Evolutionary conservation across 2,888 invertebrate species (phyloP), one percentile per base, ranked within the genome.

Genomic region (Drosophila kuntzei): DNA sequence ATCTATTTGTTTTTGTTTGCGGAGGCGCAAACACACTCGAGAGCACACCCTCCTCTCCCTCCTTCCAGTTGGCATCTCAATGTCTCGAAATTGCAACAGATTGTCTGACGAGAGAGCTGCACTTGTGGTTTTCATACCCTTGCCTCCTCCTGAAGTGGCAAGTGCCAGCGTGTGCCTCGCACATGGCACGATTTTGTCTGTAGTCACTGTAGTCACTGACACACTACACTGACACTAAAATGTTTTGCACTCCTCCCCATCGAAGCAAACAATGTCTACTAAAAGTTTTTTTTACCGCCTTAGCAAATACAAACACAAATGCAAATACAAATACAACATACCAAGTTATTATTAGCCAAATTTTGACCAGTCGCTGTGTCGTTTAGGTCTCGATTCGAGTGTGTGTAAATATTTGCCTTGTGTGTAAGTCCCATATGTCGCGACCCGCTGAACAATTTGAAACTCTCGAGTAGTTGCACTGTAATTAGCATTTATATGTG

Each of bases 401-500:
- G 79, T 59, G 86, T 60, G 87, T 88, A 70, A 84, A 84, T 84
- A 88, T 84, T 84, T 88, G 88, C 72, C 46, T 57, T 49, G 27
- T 49, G 20, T 67, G 63, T 65, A 54, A 61, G 85, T 67, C 83
- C 87, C 83, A 84, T 84, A 84, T 84, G 83, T 86, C 77, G 72
- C 51, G 79, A 57, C 76, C 72, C 60, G 44, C 39, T 41, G 60
- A 57, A 22, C 71, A 43, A 32, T 55, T 62, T 54, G 20, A 14
- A n/a, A 11, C 50, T 47, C 58, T 55, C 60, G 34, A 68, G 68
- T 69, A 61, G 65, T 71, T 68, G 69, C 66, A 55, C 81, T 73
- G 89, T 73, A 85, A 85, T 85, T 85, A 85, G 85, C 87, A 80
- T 84, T 84, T 84, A 78, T 83, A 70, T 80, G 41, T 88, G 60